A percentile compares a stretch with the other conserved stretches of the same genome.
phyloP scores from a whole-genome alignment of 2,797 vertebrate species.

The Lagodon rhomboides region DNA sequence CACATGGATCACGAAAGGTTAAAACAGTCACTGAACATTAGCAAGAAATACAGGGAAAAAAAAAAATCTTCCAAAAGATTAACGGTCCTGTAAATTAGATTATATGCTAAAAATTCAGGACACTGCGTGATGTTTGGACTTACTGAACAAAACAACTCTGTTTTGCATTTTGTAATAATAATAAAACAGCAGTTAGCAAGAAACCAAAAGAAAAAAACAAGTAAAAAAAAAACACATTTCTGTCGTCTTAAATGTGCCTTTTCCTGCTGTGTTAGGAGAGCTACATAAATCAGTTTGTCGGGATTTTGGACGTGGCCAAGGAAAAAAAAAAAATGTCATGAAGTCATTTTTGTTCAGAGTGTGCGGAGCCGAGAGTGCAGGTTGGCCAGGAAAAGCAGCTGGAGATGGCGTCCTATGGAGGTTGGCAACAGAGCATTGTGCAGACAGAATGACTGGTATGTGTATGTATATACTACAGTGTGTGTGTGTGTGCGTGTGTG shows the following conservation, averaged over 20 bases:
- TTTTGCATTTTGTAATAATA: no score
- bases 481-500: conserved; percentile 29
- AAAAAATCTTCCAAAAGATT: no score
- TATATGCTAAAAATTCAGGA: not conserved
- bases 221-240: conserved; percentile 11
- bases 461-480: conserved; percentile 37
- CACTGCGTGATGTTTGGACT: not conserved
- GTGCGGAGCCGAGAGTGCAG: conserved; percentile 20
- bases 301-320: not conserved
- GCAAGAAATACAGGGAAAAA: not conserved
- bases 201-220: not conserved
- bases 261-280: not conserved
- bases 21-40: not conserved
- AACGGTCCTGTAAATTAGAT: not conserved
- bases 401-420: conserved; percentile 30
- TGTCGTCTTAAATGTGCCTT: not conserved
- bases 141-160: not conserved
- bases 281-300: conserved; percentile 31
- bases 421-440: conserved; percentile 47
- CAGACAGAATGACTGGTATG: conserved; percentile 67
- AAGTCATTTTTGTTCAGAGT: conserved; percentile 29
- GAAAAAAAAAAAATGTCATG: conserved; percentile 34
- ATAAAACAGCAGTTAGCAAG: not conserved
- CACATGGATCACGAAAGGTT: no score
- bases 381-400: conserved; percentile 19